Conservation (phyloP, 2,888 invertebrate species). For the Saturnia pavonia region DNA sequence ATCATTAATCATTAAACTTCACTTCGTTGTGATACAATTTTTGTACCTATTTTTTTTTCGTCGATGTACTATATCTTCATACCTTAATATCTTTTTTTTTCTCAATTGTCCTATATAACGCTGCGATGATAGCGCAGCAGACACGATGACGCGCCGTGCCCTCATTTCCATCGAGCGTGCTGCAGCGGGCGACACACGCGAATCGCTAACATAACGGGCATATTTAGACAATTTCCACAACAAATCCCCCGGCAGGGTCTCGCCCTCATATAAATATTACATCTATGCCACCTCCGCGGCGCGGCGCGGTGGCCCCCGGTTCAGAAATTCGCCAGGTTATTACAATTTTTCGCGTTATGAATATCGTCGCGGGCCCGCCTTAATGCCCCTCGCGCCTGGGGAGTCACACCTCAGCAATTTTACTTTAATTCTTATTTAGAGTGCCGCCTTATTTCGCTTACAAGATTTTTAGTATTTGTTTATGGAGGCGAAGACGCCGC, state of each 20-base stretch:
- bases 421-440: constrained; percentile 81
- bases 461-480: constrained; percentile 81
- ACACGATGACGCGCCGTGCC: not conserved
- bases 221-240: constrained; percentile 77
- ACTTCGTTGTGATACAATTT: too few relatives aligned
- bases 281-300: constrained; percentile 47
- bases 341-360: constrained; percentile 82
- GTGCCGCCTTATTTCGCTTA: constrained; percentile 78
- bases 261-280: constrained; percentile 66
- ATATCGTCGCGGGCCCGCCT: constrained; percentile 70
- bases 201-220: constrained; percentile 47
- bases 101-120: not conserved
- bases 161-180: constrained; percentile 19
- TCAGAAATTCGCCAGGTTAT: constrained; percentile 74
- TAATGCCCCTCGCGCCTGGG: constrained; percentile 62
- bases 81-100: too few relatives aligned
- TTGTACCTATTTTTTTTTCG: too few relatives aligned
- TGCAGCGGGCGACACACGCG: constrained; percentile 40
- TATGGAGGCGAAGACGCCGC: constrained; percentile 70
- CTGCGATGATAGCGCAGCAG: not conserved
- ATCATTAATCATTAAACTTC: too few relatives aligned
- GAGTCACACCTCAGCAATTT: constrained; percentile 79
- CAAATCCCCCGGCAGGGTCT: constrained; percentile 60
- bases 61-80: too few relatives aligned
- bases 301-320: constrained; percentile 62